A percentile compares a stretch with the other conserved stretches of the same genome.
Evolutionary conservation across 2,888 invertebrate species (phyloP).

Genomic region (Spodoptera picta): DNA sequence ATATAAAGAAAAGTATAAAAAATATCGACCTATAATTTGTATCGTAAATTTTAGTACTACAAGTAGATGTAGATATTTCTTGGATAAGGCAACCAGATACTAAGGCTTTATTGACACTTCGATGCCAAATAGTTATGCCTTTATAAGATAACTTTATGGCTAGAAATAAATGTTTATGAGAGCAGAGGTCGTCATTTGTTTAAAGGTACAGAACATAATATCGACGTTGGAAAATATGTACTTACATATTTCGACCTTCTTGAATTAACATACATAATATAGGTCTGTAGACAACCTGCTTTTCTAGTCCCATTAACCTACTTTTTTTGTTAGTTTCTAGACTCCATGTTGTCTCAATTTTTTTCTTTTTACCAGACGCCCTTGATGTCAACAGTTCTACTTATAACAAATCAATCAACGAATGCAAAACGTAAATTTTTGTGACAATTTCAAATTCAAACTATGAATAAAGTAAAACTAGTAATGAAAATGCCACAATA

Average conservation of each 20-base stretch:
- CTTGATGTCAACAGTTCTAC: too few relatives aligned
- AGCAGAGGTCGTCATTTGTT: constrained; percentile 31
- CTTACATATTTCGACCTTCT: background rate
- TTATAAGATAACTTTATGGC: constrained; percentile 32
- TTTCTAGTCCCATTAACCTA: too few relatives aligned
- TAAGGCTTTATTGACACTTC: constrained; percentile 62
- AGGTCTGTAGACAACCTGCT: too few relatives aligned
- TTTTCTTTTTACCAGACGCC: too few relatives aligned
- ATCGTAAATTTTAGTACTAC: constrained; percentile 56
- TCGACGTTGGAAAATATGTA: background rate
- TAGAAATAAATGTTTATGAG: constrained; percentile 38
- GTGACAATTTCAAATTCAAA: too few relatives aligned
- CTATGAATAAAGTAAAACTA: background rate
- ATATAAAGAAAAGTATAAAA: too few relatives aligned
- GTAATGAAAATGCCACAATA: background rate
- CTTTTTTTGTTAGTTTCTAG: too few relatives aligned
- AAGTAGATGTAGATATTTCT: constrained; percentile 59
- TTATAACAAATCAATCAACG: too few relatives aligned
- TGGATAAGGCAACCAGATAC: constrained; percentile 53
- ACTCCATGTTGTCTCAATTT: too few relatives aligned
- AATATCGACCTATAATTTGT: too few relatives aligned
- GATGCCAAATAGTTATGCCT: constrained; percentile 43
- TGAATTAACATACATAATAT: too few relatives aligned
- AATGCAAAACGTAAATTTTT: too few relatives aligned
- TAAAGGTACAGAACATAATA: constrained; percentile 17